Evolutionary conservation across 2,888 invertebrate species (phyloP), one percentile per base, ranked within the genome.

Genomic region (Ophion ellenae): DNA sequence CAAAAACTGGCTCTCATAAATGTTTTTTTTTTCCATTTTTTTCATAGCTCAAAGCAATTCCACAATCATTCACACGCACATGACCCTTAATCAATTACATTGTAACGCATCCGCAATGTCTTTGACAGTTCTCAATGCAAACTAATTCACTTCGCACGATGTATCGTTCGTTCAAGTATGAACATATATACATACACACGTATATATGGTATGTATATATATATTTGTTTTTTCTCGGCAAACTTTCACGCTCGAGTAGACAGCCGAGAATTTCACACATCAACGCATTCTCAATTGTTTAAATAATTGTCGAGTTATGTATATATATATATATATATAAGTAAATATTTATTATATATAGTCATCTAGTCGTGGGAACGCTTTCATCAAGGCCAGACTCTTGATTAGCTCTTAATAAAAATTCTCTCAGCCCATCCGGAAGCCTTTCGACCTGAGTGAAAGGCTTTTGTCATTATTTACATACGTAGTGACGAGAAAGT

Each of bases 371-470:
- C 85, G 81, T 85, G 85, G 81, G 75, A 78, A 81, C 78, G 77
- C 59, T 75, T 74, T 85, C 63, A 79, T 79, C 81, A 85, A 85
- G 81, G 78, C 81, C 78, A 85, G 75, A 78, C 81, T 69, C 81
- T 85, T 74, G 81, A 85, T 76, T 79, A 83, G 85, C 83, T 73
- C 83, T 85, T 40, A 85, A 85, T 85, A 85, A 85, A 85, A 85
- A 85, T 83, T 85, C 61, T 83, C 80, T 85, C 78, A 40, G 66
- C 73, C 67, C 61, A 24, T 53, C 71, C 36, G 57, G n/a, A 67
- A 83, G 20, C 67, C 76, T 76, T 80, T 80, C 84, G 70, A 80
- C 61, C 28, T 67, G 36, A n/a, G 53, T 61, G 83, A 80, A 75
- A 70, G 79, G 75, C 69, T 78, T 73, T 17, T 57, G 20, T 53